Conservation (phyloP, 2,888 invertebrate genomes). For the Mesochorus sp. region DNA sequence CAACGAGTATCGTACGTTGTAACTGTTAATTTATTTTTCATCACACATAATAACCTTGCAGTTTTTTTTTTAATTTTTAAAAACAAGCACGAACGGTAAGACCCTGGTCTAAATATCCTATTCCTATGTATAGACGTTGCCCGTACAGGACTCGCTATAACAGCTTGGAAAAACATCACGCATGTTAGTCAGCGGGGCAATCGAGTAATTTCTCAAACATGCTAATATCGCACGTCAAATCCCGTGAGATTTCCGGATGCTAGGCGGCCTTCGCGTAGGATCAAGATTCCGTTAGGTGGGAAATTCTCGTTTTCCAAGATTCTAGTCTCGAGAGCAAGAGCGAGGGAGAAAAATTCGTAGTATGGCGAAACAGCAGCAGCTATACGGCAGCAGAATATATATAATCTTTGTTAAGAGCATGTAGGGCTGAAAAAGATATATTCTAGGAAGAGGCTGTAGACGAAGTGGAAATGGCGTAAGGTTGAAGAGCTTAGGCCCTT, state of each 20-base stretch:
- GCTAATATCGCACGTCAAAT: conserved; percentile 14
- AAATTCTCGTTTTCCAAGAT: conserved; percentile 25
- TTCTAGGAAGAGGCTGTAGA: conserved; percentile 14
- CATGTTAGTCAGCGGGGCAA: neutral
- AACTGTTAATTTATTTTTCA: neutral
- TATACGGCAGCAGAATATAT: neutral
- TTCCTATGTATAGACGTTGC: neutral
- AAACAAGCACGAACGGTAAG: conserved; percentile 8
- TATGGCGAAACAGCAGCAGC: neutral
- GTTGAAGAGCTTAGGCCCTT: conserved; percentile 22
- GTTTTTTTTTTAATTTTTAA: neutral
- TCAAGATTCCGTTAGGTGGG: conserved; percentile 54
- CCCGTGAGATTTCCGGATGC: conserved; percentile 48
- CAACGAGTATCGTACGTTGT: neutral
- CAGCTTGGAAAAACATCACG: conserved; percentile 4
- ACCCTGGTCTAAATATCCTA: neutral
- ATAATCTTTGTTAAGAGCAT: conserved; percentile 37
- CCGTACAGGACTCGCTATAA: neutral
- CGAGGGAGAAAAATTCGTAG: conserved; percentile 32
- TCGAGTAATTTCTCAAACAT: conserved; percentile 21
- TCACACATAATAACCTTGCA: conserved; percentile 3
- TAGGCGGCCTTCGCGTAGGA: conserved; percentile 7
- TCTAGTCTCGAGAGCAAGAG: neutral
- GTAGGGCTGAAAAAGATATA: conserved; percentile 20
- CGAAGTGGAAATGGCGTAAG: neutral